A percentile compares a stretch with the other conserved stretches of the same genome.
Conservation (phyloP, 2,113 vertebrate genomes). For the Zapus hudsonius region DNA sequence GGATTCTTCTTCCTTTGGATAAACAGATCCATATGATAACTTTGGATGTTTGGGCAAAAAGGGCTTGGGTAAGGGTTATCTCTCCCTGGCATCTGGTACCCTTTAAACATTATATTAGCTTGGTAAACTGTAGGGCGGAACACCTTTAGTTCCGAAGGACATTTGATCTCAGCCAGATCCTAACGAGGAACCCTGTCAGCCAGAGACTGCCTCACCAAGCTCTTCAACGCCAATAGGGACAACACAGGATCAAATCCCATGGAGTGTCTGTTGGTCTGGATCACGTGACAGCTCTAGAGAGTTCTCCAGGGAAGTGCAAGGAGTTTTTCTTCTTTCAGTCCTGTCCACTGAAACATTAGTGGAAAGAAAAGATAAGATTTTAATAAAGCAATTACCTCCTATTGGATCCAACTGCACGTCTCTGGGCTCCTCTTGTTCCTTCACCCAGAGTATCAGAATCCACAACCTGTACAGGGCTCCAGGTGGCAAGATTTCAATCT, state of each 20-base stretch:
- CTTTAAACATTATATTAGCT: background rate
- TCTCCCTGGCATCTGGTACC: background rate
- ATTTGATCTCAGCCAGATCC: background rate
- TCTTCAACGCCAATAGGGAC: background rate
- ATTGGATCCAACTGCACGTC: conserved; percentile 69
- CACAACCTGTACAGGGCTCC: conserved; percentile 6
- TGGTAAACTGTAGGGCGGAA: background rate
- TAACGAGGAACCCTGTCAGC: background rate
- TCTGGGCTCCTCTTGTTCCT: background rate
- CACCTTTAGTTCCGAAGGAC: background rate
- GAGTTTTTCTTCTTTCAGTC: background rate
- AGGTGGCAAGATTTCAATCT: conserved; percentile 48
- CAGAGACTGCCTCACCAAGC: background rate
- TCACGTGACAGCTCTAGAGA: background rate
- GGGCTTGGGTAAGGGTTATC: background rate
- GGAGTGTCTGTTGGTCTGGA: background rate
- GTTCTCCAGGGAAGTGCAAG: background rate
- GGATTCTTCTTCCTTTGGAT: background rate
- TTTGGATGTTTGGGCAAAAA: background rate
- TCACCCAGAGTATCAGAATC: background rate
- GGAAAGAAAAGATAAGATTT: background rate
- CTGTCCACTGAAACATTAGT: background rate
- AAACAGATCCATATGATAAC: background rate
- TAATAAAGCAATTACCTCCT: conserved; percentile 65
- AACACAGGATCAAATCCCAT: background rate